These are phyloP conservation scores for Troglohyphantes excavatus DNA, from an alignment of 2,888 invertebrate genomes.

Conservation along the genomic window DNA sequence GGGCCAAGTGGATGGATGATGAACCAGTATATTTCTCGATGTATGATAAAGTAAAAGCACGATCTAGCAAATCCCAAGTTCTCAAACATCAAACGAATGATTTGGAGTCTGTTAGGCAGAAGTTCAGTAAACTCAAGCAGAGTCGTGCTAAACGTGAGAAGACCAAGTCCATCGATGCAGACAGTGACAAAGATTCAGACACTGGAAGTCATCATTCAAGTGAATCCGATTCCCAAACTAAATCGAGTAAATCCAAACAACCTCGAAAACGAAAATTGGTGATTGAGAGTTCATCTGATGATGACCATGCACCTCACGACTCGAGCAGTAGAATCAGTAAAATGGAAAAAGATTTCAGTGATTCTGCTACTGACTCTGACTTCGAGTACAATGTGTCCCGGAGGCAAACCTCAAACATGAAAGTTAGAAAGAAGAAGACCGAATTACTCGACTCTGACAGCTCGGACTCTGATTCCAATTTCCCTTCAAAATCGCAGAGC, in stretches of 20 bases:
- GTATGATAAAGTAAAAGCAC: slow-evolving; percentile 98
- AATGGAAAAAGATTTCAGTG: slow-evolving; percentile 72
- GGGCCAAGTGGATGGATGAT: slow-evolving; percentile 90
- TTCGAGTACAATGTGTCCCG: slow-evolving; percentile 74
- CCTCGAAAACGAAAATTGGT: slow-evolving; percentile 80
- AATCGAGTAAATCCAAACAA: slow-evolving; percentile 72
- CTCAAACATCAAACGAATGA: slow-evolving; percentile 86
- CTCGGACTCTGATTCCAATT: slow-evolving; percentile 72
- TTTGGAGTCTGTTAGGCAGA: slow-evolving; percentile 91
- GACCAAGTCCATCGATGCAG: slow-evolving; percentile 71
- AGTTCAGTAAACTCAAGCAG: slow-evolving; percentile 93
- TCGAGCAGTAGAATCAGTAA: slow-evolving; percentile 60
- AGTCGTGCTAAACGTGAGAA: slow-evolving; percentile 84
- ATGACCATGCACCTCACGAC: slow-evolving; percentile 60
- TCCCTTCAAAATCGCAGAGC: slow-evolving; percentile 32
- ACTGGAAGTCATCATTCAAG: slow-evolving; percentile 74
- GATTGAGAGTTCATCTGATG: slow-evolving; percentile 80
- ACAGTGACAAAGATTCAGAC: slow-evolving; percentile 81
- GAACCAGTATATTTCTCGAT: slow-evolving; percentile 96
- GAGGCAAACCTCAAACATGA: slow-evolving; percentile 43
- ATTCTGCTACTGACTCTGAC: slow-evolving; percentile 79
- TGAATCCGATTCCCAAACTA: slow-evolving; percentile 79
- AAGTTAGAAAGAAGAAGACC: slow-evolving; percentile 63
- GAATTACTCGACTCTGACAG: slow-evolving; percentile 67
- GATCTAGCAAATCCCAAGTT: slow-evolving; percentile 86